Conservation (phyloP, 2,888 invertebrate genomes). For the Tribolium freemani region DNA sequence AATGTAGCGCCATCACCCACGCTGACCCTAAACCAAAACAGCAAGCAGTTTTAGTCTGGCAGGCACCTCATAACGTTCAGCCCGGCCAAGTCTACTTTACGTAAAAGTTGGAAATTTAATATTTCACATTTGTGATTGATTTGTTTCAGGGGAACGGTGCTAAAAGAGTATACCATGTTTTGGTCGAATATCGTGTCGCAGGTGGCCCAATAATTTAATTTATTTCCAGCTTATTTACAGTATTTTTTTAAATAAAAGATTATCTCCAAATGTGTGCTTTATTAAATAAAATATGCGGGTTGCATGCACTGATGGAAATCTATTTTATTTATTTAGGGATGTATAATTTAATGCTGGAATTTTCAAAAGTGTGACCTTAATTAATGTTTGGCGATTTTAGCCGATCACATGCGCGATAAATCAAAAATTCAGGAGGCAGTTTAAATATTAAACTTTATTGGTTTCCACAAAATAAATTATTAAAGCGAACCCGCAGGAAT, state of each 20-base stretch:
- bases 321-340: not conserved
- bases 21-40: constrained; percentile 82
- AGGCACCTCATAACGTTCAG: constrained; percentile 75
- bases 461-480: not conserved
- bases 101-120: constrained; percentile 70
- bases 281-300: not conserved
- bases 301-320: not conserved
- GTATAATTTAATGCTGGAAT: not conserved
- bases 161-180: constrained; percentile 82
- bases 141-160: constrained; percentile 79
- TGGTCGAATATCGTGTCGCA: constrained; percentile 80
- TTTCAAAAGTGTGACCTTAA: not conserved
- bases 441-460: not conserved
- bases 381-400: not conserved
- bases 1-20: constrained; percentile 85
- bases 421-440: not conserved
- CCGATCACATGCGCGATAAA: not conserved
- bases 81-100: constrained; percentile 84
- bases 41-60: constrained; percentile 81
- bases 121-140: constrained; percentile 34
- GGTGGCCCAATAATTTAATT: constrained; percentile 45
- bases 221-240: not conserved
- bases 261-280: not conserved
- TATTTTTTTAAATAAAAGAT: not conserved
- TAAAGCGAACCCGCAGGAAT: not conserved